phyloP scores from a whole-genome alignment of 2,113 vertebrate species.

The Caracal caracal region DNA sequence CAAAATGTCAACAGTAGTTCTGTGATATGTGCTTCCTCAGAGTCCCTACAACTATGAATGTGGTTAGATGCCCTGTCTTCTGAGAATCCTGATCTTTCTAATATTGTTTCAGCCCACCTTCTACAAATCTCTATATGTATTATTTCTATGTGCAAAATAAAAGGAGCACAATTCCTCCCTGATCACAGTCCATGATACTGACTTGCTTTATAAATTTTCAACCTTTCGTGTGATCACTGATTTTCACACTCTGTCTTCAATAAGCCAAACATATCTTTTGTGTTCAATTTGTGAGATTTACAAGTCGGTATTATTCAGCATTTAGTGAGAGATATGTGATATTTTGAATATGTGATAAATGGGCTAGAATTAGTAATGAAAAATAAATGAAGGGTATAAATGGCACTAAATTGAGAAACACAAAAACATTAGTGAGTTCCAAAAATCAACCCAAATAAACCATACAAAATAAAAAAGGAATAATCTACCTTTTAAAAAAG shows the following conservation, averaged over 20 bases:
- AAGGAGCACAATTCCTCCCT: background rate
- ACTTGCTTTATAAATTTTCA: background rate
- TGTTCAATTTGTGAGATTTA: background rate
- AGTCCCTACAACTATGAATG: background rate
- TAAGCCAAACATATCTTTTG: background rate
- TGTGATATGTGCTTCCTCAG: background rate
- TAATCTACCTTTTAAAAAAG: background rate
- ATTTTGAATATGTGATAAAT: background rate
- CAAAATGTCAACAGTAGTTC: background rate
- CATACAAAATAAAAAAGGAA: background rate
- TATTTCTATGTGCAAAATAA: background rate
- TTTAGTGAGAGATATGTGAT: background rate
- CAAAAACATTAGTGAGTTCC: background rate
- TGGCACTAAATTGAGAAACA: background rate
- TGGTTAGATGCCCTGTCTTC: background rate
- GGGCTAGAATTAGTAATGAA: background rate
- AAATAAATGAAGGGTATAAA: background rate
- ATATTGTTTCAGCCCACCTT: background rate
- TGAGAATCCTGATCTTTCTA: background rate
- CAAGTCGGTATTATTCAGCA: background rate
- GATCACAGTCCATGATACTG: background rate
- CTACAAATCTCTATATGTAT: background rate
- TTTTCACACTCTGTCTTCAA: background rate
- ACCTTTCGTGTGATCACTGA: background rate
- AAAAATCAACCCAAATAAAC: background rate